Base-by-base conservation (phyloP, 2,113 vertebrate species). In the Limanda limanda region DNA sequence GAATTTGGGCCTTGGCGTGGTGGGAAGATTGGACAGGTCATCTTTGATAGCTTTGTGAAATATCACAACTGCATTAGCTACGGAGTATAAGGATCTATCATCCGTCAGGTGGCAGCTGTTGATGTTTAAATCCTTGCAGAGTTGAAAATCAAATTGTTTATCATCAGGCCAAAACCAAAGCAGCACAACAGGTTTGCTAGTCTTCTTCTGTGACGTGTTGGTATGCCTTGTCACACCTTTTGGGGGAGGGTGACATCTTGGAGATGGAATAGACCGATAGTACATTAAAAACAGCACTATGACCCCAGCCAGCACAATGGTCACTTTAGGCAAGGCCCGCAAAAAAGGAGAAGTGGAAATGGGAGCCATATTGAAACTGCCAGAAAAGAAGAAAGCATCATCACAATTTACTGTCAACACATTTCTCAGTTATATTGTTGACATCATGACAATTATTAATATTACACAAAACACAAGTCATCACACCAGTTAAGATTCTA, bases 131-230 rank as follows among this genome's bases (percentile, higher is more conserved):
- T n/a, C n/a, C n/a, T n/a, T n/a, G n/a, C n/a, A n/a, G n/a, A n/a
- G n/a, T n/a, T n/a, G n/a, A n/a, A n/a, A n/a, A n/a, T n/a, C 93
- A 4, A 96, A 96, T 3, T 85, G 94, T 75, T 94, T 94, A 12
- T 95, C 93, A 85, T 95, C 94, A 0, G 96, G 96, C 96, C 96
- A 96, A 51, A 96, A 91, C 96, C 96, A 96, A 57, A 96, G 94
- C 72, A 96, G 89, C 84, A 96, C 66, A 31, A 94, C 91, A 12
- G 95, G 95, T 86, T 95, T 94, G 70, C 95, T 94, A 78, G 91
- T 84, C 74, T 94, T 87, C 1, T 87, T 79, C 52, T 92, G 4
- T 31, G 65, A 21, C 0, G 0, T 20, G 8, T 18, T 40, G 13
- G 14, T 1, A 47, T 21, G 11, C 10, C n/a, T 23, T 92, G 5